phyloP scores from a whole-genome alignment of 2,888 invertebrate genomes.

The Mongoloraphidia duomilia region DNA sequence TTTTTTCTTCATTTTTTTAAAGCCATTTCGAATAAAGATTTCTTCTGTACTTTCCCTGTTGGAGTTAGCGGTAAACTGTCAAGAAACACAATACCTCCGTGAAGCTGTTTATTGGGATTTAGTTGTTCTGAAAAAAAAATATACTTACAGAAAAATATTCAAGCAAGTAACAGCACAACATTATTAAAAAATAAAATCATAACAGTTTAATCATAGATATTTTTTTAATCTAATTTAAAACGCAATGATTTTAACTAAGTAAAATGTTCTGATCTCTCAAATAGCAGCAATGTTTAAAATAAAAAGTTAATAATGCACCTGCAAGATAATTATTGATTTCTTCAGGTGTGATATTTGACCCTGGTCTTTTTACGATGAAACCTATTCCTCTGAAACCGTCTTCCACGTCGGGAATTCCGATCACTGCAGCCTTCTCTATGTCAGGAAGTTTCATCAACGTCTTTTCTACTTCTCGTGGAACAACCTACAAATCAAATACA shows the following conservation, averaged over 20 bases:
- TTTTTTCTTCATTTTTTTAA: too few species aligned
- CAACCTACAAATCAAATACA: not conserved
- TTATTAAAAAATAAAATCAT: too few species aligned
- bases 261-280: too few species aligned
- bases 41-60: not conserved
- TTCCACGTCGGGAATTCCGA: slow-evolving; percentile 22
- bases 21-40: too few species aligned
- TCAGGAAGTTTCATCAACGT: not conserved
- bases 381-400: slow-evolving; percentile 14
- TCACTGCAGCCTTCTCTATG: slow-evolving; percentile 20
- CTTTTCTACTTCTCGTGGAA: not conserved
- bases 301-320: not conserved
- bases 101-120: not conserved
- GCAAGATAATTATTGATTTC: not conserved
- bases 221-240: too few species aligned
- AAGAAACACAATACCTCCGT: slow-evolving; percentile 1
- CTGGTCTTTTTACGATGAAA: not conserved
- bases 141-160: too few species aligned
- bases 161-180: too few species aligned
- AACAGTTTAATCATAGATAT: too few species aligned
- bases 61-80: not conserved
- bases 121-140: not conserved
- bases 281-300: too few species aligned
- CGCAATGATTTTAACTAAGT: too few species aligned
- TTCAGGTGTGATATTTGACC: not conserved